A percentile compares a stretch with the other conserved stretches of the same genome.
Conservation (phyloP, 1,140 invertebrate species). For the Asobara japonica region DNA sequence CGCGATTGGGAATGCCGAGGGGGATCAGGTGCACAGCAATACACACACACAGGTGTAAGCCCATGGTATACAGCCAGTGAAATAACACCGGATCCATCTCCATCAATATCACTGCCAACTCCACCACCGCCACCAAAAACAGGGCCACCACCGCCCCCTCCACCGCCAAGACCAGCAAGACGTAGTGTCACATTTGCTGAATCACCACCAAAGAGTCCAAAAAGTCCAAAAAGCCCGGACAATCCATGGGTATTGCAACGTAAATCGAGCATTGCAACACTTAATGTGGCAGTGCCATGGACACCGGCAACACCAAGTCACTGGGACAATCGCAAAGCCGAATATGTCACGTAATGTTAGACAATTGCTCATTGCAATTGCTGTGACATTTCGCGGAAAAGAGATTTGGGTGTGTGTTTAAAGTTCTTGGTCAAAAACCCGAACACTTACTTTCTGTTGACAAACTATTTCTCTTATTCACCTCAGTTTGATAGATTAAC, state of each 20-base stretch:
- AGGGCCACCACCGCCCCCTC: conserved; percentile 56
- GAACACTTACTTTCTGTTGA: too few species aligned
- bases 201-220: conserved; percentile 57
- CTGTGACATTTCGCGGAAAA: background rate
- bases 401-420: too few species aligned
- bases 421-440: too few species aligned
- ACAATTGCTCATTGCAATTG: background rate
- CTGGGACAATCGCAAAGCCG: conserved; percentile 56
- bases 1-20: conserved; percentile 74
- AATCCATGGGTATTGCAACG: conserved; percentile 37
- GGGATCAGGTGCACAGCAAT: conserved; percentile 79
- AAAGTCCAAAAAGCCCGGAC: conserved; percentile 45
- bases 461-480: too few species aligned
- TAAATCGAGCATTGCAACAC: conserved; percentile 43
- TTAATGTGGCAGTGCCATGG: conserved; percentile 61
- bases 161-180: conserved; percentile 51
- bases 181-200: conserved; percentile 63
- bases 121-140: conserved; percentile 56
- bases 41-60: conserved; percentile 79
- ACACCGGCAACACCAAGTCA: conserved; percentile 60
- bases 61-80: conserved; percentile 42
- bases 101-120: conserved; percentile 52
- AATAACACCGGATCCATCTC: conserved; percentile 42
- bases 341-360: conserved; percentile 54
- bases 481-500: too few species aligned